Conservation (phyloP, 2,113 vertebrate genomes). For the Tursiops truncatus region DNA sequence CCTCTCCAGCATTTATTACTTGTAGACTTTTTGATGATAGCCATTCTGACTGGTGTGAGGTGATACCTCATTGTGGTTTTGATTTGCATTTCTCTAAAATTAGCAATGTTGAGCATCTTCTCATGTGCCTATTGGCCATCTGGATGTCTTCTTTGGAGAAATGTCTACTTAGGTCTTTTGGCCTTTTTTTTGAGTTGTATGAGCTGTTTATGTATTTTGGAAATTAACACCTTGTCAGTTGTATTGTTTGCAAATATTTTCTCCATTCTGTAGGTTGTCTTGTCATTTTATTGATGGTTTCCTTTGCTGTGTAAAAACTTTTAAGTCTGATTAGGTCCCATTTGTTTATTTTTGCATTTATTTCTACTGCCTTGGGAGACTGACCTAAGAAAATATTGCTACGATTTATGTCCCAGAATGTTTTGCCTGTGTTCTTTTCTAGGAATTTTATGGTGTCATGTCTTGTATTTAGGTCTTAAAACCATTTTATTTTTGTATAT, state of each 20-base stretch:
- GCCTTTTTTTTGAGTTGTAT: neutral
- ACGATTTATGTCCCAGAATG: neutral
- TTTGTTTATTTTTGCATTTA: no score
- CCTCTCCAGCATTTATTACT: no score
- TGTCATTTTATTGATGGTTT: neutral
- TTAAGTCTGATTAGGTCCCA: no score
- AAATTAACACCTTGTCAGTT: neutral
- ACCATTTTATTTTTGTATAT: neutral
- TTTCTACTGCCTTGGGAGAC: neutral
- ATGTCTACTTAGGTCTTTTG: no score
- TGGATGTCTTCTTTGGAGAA: no score
- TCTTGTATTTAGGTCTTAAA: neutral
- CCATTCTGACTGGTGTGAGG: no score
- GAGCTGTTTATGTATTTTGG: neutral
- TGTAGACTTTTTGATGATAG: no score
- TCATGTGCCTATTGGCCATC: no score
- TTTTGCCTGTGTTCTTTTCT: neutral
- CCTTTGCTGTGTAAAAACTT: neutral
- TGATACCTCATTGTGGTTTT: no score
- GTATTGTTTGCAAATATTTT: neutral
- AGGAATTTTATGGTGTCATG: neutral
- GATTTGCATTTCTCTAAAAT: no score
- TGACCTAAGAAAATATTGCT: neutral
- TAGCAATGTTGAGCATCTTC: no score
- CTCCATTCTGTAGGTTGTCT: neutral